Percentiles rank a stretch among this genome's conserved stretches.
Conservation (phyloP, 2,113 vertebrate genomes). For the Antigone vipio region DNA sequence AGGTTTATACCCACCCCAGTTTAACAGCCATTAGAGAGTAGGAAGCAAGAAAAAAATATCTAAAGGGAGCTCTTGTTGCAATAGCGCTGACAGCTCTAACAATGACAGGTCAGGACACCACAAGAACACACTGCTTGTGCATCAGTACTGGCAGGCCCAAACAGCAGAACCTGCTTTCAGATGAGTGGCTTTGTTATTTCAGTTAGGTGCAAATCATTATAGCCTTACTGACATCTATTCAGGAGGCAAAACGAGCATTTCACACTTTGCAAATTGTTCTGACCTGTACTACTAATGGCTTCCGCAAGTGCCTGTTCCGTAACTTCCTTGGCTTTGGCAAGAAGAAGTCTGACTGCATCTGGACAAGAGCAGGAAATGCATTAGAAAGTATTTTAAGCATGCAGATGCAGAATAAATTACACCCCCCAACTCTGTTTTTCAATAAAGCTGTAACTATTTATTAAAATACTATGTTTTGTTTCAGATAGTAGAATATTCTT, state of each 20-base stretch:
- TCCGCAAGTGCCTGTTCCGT: constrained; percentile 89
- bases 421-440: neutral
- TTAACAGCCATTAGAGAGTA: neutral
- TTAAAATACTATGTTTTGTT: neutral
- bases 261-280: neutral
- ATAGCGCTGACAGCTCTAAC: neutral
- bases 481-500: neutral
- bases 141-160: neutral
- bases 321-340: constrained; percentile 88
- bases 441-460: neutral
- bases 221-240: neutral
- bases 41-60: neutral
- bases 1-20: neutral
- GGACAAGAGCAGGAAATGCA: neutral
- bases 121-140: neutral
- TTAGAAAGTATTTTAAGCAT: neutral
- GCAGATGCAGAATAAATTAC: neutral
- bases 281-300: constrained; percentile 96
- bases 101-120: neutral
- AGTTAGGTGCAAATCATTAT: neutral
- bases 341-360: constrained; percentile 93
- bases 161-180: neutral
- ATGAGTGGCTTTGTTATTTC: neutral
- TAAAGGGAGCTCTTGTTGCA: neutral
- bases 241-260: neutral